Conservation (phyloP, 1,140 invertebrate genomes). For the Scaptomyza graminum region DNA sequence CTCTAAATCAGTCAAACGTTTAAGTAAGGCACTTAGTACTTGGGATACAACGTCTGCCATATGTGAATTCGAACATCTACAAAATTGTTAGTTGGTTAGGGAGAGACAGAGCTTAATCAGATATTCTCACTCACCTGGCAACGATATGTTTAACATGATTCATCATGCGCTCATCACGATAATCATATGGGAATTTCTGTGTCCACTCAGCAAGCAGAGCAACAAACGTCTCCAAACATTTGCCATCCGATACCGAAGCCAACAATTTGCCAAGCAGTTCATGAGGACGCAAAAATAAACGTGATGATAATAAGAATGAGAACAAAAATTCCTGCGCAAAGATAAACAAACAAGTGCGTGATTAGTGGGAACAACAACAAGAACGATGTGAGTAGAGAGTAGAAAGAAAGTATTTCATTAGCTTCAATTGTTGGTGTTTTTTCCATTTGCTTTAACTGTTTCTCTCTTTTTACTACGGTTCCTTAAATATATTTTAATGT, state of each 20-base stretch:
- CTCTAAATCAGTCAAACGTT: conserved; percentile 84
- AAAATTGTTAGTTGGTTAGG: conserved; percentile 11
- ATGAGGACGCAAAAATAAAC: conserved; percentile 82
- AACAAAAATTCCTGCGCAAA: conserved; percentile 81
- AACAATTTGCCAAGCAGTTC: conserved; percentile 80
- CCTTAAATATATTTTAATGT: too few relatives aligned
- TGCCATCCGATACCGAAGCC: conserved; percentile 74
- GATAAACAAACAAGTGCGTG: conserved; percentile 25
- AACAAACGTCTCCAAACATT: conserved; percentile 79
- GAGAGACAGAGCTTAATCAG: too few relatives aligned
- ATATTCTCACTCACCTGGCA: conserved; percentile 68
- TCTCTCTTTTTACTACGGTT: too few relatives aligned
- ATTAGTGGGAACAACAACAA: conserved; percentile 15
- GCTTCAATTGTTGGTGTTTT: conserved; percentile 15
- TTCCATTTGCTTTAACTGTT: too few relatives aligned
- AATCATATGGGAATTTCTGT: conserved; percentile 87
- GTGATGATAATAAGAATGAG: conserved; percentile 83
- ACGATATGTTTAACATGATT: conserved; percentile 85
- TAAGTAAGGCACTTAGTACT: conserved; percentile 84
- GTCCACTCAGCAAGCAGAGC: conserved; percentile 83
- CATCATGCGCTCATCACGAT: conserved; percentile 87
- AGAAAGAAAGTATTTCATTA: conserved; percentile 12
- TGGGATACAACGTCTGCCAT: conserved; percentile 78
- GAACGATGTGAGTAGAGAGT: too few relatives aligned
- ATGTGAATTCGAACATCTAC: conserved; percentile 81